Conservation (phyloP, 2,888 invertebrate genomes). For the Cryptus armator region DNA sequence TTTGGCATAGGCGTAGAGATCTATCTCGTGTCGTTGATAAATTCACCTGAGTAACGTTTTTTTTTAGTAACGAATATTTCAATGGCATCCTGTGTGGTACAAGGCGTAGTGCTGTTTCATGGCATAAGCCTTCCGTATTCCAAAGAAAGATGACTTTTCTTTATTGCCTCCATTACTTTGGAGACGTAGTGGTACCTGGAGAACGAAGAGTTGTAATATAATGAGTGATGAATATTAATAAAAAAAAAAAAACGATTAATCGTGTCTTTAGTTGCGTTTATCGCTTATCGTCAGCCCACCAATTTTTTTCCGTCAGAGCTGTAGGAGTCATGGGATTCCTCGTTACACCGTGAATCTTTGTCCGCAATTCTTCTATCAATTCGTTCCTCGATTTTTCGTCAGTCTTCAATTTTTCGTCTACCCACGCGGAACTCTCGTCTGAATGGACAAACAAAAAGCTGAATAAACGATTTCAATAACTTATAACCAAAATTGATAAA, state of each 20-base stretch:
- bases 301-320: constrained; percentile 92
- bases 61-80: constrained; percentile 17
- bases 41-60: constrained; percentile 40
- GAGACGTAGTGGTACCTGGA: constrained; percentile 91
- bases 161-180: constrained; percentile 94
- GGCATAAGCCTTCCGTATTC: constrained; percentile 94
- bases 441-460: constrained; percentile 6
- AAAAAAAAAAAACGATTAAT: constrained; percentile 4
- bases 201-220: constrained; percentile 50
- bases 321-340: constrained; percentile 91
- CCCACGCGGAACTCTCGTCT: constrained; percentile 74
- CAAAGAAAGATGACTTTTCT: constrained; percentile 93
- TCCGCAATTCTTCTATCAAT: constrained; percentile 89
- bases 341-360: constrained; percentile 90
- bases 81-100: constrained; percentile 27
- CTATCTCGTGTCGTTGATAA: neutral
- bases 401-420: constrained; percentile 68
- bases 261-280: neutral
- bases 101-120: constrained; percentile 76
- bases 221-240: constrained; percentile 42
- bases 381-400: constrained; percentile 80
- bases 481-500: neutral
- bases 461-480: constrained; percentile 3
- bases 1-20: neutral
- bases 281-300: constrained; percentile 85